phyloP scores from a whole-genome alignment of 2,113 vertebrate genomes.

The Astur gentilis region DNA sequence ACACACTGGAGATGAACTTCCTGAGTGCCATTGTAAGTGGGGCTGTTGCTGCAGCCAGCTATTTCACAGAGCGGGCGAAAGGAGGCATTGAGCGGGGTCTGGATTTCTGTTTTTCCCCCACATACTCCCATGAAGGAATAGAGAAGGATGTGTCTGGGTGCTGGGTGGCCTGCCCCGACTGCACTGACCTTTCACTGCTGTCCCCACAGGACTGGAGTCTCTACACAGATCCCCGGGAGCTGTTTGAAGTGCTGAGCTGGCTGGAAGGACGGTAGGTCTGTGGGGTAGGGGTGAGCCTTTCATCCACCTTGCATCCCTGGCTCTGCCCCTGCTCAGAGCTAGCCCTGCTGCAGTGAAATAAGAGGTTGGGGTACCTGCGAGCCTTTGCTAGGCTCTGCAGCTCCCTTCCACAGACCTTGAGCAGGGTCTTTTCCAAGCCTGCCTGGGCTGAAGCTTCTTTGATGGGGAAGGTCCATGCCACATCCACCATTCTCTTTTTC shows the following conservation, averaged over 20 bases:
- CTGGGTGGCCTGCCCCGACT: not conserved
- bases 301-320: not conserved
- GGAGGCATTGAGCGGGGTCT: not conserved
- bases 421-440: not conserved
- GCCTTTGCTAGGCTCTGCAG: not conserved
- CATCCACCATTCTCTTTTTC: not conserved
- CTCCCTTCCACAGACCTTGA: not conserved
- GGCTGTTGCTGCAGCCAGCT: not conserved
- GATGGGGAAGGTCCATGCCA: accelerated
- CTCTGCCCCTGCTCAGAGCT: not conserved
- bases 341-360: not conserved
- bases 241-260: slow-evolving; percentile 87
- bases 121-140: accelerated
- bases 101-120: not conserved
- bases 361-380: not conserved
- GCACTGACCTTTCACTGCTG: not conserved
- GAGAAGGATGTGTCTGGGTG: not conserved
- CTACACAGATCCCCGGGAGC: slow-evolving; percentile 86
- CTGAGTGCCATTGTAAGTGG: slow-evolving; percentile 89
- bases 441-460: not conserved
- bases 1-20: slow-evolving; percentile 94
- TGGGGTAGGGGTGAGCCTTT: not conserved
- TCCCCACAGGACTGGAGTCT: slow-evolving; percentile 87
- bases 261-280: slow-evolving; percentile 86
- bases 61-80: not conserved